Base-by-base conservation (phyloP, 2,888 invertebrate species). In the Lysandra bellargus region DNA sequence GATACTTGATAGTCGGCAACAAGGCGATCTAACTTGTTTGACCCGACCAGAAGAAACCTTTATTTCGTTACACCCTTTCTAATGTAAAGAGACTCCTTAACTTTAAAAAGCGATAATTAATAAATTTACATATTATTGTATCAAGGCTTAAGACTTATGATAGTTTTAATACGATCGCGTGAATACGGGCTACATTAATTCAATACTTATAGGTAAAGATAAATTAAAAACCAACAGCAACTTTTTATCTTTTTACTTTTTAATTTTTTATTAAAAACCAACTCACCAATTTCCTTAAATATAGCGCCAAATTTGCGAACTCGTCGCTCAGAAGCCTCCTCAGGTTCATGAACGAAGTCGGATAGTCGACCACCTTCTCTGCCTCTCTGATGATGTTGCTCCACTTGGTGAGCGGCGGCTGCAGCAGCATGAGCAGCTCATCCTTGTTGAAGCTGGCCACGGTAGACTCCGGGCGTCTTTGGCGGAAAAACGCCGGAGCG, bases 271-370 rank as follows among this genome's bases (percentile, higher is more conserved):
- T 5, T 1, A 44, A 44, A 44, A 78, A 4, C 6, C 57, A 5
- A 91, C 95, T 93, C 79, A 95, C 95, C 92, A 95, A 85, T 88
- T 95, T 95, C 81, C 94, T 87, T 80, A 95, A 89, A 88, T 95
- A 95, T 60, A 94, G 86, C 69, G 95, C 95, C 89, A 95, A 89
- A 87, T 96, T 95, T 73, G 95, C 95, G 84, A 96, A 95, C 87
- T 96, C 96, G 86, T 96, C 96, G 87, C 95, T 95, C 85, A 95
- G 87, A 81, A 95, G 88, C 87, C 96, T 96, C 87, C 95, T 88
- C 84, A 95, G 87, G 87, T 95, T 95, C 94, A 95, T 95, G 85
- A 95, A 95, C 82, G 95, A 95, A 83, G 96, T 95, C 83, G 96
- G 95, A 91, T 96, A 92, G 78, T 95, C 94, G 76, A 95, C 92